Conservation (phyloP, 2,797 vertebrate genomes). For the Eulemur mongoz region DNA sequence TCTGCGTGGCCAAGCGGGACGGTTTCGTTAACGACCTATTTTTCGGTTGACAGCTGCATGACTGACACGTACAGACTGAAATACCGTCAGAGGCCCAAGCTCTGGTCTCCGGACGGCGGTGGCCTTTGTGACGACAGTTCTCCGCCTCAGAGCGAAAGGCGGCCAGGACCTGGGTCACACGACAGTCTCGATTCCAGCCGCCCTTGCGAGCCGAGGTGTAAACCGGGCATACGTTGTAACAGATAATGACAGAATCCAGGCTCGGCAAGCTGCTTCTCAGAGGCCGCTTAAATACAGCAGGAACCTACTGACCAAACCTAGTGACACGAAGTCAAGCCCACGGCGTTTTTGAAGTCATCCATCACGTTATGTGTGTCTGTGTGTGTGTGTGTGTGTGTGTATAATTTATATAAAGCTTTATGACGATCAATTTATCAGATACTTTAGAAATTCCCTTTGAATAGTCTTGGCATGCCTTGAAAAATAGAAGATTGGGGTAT, state of each 20-base stretch:
- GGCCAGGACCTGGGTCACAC: slow-evolving; percentile 81
- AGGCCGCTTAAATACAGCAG: not conserved
- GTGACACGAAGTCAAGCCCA: not conserved
- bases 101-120: slow-evolving; percentile 84
- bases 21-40: slow-evolving; percentile 93
- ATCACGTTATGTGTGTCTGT: not conserved
- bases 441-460: slow-evolving; percentile 32
- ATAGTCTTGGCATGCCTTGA: not conserved
- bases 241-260: not conserved
- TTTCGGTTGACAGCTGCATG: slow-evolving; percentile 98
- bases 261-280: not conserved
- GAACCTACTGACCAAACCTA: not conserved
- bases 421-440: not conserved
- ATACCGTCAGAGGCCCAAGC: slow-evolving; percentile 92
- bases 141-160: slow-evolving; percentile 85
- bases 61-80: slow-evolving; percentile 97
- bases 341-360: not conserved
- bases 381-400: not conserved
- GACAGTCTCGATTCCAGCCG: slow-evolving; percentile 80
- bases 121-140: slow-evolving; percentile 85
- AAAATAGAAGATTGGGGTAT: not conserved
- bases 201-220: slow-evolving; percentile 80
- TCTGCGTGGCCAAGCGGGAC: slow-evolving; percentile 79
- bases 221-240: slow-evolving; percentile 81
- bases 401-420: not conserved